Evolutionary conservation across 2,113 vertebrate genomes (phyloP).

Genomic region (Rhinolophus sinicus): DNA sequence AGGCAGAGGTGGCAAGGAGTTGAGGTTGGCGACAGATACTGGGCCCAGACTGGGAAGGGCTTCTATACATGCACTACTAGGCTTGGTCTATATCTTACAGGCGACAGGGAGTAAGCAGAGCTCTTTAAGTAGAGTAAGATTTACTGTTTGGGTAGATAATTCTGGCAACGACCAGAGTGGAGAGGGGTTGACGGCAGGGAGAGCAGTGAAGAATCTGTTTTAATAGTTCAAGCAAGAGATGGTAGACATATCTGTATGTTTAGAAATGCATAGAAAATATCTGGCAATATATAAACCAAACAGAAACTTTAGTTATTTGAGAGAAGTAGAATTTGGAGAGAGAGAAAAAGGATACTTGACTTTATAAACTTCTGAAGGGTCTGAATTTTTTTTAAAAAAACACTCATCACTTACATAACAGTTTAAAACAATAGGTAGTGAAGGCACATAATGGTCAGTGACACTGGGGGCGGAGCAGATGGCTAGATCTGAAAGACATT

Average conservation of each 20-base stretch:
- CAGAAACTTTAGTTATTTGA: neutral
- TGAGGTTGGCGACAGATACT: neutral
- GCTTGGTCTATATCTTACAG: neutral
- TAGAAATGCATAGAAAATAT: slow-evolving; percentile 29
- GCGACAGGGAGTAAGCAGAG: neutral
- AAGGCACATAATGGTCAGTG: neutral
- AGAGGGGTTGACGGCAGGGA: slow-evolving; percentile 7
- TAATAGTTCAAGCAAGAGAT: neutral
- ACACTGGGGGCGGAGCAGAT: neutral
- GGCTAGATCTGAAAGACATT: slow-evolving; percentile 20
- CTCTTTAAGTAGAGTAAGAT: slow-evolving; percentile 17
- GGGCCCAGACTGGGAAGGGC: neutral
- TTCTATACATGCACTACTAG: neutral
- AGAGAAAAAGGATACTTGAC: neutral
- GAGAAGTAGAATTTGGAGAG: neutral
- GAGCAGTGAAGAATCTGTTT: slow-evolving; percentile 19
- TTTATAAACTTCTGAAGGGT: slow-evolving; percentile 21
- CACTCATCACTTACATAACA: neutral
- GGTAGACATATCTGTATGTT: neutral
- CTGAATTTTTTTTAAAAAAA: slow-evolving; percentile 5
- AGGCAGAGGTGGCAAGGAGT: neutral
- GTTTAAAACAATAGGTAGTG: neutral
- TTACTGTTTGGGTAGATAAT: neutral
- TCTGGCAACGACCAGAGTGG: neutral
- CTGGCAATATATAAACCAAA: neutral